A percentile compares a stretch with the other conserved stretches of the same genome.
Evolutionary conservation across 2,888 invertebrate species (phyloP).

Genomic region (Anodontia alba): DNA sequence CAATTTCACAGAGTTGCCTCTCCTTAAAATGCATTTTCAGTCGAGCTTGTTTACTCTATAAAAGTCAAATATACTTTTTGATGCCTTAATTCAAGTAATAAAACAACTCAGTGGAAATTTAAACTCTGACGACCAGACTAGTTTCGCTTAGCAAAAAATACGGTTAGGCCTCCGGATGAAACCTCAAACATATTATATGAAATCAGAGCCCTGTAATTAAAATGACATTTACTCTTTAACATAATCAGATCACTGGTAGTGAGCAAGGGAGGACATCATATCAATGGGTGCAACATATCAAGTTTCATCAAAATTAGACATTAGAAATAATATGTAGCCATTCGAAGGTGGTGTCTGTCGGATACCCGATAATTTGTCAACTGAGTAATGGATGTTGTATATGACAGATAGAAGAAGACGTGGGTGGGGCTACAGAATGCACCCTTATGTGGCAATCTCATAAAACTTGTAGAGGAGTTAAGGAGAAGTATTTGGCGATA

Average conservation of each 20-base stretch:
- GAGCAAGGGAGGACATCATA: slow-evolving; percentile 32
- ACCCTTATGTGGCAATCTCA: background rate
- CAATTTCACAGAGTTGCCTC: too few relatives aligned
- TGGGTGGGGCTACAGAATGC: background rate
- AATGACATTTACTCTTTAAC: slow-evolving; percentile 40
- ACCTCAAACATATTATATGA: slow-evolving; percentile 21
- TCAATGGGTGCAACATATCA: slow-evolving; percentile 53
- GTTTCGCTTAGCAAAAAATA: background rate
- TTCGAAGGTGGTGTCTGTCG: slow-evolving; percentile 43
- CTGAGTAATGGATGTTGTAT: background rate
- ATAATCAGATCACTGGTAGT: slow-evolving; percentile 39
- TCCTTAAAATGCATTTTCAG: too few relatives aligned
- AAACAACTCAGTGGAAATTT: too few relatives aligned
- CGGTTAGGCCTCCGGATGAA: background rate
- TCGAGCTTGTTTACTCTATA: too few relatives aligned
- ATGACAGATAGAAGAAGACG: background rate
- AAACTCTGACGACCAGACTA: too few relatives aligned
- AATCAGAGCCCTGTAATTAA: slow-evolving; percentile 41
- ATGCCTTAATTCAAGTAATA: too few relatives aligned
- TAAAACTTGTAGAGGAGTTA: too few relatives aligned
- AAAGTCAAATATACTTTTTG: too few relatives aligned
- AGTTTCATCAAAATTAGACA: slow-evolving; percentile 67
- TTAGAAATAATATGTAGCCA: slow-evolving; percentile 68
- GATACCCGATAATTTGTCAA: slow-evolving; percentile 51
- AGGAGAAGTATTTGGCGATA: too few relatives aligned